Evolutionary conservation across 1,140 invertebrate species (phyloP), one percentile per base, ranked within the genome.

Genomic region (Ceratina calcarata): DNA sequence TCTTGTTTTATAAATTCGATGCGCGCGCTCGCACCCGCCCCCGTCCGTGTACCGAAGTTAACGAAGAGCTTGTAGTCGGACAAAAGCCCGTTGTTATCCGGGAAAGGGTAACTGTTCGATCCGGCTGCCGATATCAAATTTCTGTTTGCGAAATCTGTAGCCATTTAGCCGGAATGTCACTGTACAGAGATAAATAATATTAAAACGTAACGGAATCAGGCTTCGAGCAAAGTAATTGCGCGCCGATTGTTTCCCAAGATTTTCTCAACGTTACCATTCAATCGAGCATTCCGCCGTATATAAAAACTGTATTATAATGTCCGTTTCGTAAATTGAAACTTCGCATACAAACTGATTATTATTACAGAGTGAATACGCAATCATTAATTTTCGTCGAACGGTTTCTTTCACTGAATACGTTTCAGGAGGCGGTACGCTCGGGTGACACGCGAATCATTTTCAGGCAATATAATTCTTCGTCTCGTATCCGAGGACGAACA

Each of bases 81-180:
- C 83, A 85, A 85, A 85, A 83, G 83, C 83, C 51, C 65, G 73
- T 85, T 85, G 82, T 84, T 84, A 65, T 65, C 70, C 78, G 73
- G 69, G 77, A 76, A 80, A 72, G 51, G 74, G 82, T 84, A 85
- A 84, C 76, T 81, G 78, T 84, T 85, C 82, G 82, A 80, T 77
- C 69, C 68, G 74, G 76, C 53, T 83, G 53, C 74, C 79, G 70
- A 77, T 73, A 71, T 58, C 80, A 81, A 86, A 82, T 64, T 85
- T 74, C 65, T 75, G 67, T 78, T 78, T 62, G 69, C 51, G 22
- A 72, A 78, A 78, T 64, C 69, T 55, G 64, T 64, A 78, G 49
- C 51, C n/a, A 27, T 55, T 15, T 32, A 12, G 22, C 15, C 58
- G 49, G 55, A 57, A 15, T 73, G 24, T 61, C 67, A 67, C 61